phyloP scores from a whole-genome alignment of 2,888 invertebrate species.

The Lysandra bellargus region DNA sequence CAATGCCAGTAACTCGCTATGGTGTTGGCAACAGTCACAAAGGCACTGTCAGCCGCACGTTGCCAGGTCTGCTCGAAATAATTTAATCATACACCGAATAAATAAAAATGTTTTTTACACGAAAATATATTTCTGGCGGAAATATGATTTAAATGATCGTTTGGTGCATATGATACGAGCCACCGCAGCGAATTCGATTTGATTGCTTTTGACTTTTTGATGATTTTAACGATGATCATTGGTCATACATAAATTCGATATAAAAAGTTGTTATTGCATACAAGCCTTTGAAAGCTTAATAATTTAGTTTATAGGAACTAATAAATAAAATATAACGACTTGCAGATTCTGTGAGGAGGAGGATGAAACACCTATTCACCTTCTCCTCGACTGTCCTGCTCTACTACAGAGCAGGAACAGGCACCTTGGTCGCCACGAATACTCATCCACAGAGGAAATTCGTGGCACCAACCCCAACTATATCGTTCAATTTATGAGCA shows the following conservation, averaged over 20 bases:
- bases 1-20: neutral
- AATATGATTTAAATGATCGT: constrained; percentile 14
- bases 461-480: no score
- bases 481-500: no score
- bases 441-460: no score
- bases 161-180: neutral
- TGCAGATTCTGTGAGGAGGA: no score
- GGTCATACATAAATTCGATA: neutral
- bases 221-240: constrained; percentile 2
- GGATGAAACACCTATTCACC: no score
- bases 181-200: constrained; percentile 7
- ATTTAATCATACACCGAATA: constrained; percentile 10
- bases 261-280: neutral
- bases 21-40: neutral
- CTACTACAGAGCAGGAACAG: no score
- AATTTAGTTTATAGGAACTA: no score
- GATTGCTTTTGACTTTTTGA: constrained; percentile 2
- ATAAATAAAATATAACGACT: no score
- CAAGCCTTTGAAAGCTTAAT: no score
- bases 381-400: no score
- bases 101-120: constrained; percentile 10
- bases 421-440: no score
- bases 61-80: neutral
- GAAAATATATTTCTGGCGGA: neutral
- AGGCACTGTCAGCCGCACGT: neutral